Evolutionary conservation across 1,140 invertebrate species (phyloP), one percentile per base, ranked within the genome.

Genomic region (Meloidogyne floridensis): DNA sequence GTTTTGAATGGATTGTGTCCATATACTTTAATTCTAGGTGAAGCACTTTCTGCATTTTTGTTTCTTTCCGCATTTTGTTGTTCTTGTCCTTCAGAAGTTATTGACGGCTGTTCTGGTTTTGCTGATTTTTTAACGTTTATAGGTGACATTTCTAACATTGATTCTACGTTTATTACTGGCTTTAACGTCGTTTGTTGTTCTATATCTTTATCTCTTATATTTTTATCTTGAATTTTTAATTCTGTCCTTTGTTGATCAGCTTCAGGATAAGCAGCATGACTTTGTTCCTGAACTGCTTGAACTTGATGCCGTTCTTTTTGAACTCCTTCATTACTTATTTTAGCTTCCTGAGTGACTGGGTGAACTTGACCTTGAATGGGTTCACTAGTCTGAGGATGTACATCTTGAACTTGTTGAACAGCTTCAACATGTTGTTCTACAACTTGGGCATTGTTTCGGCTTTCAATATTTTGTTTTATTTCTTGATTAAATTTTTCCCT

Each of bases 391-490:
- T 10, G n/a, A 77, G 18, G 65, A n/a, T 78, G 76, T 0, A 42
- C 77, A 70, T 15, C 47, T 71, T 70, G 47, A 47, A 47, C 9
- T 71, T 71, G 72, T 59, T 71, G 77, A 18, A 78, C n/a, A 32
- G 59, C 18, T 11, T 32, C 9, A 78, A 78, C 18, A 71, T 78
- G 18, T 71, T 78, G 54, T 11, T 54, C 10, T 42, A 77, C 75
- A 20, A 11, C 43, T 42, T 69, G 56, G 56, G 43, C 11, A 6
- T 77, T 32, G 32, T 32, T 56, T 54, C 56, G 32, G 2, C 7
- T n/a, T 42, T 69, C 75, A 56, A 56, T 9, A 9, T 47, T 53
- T 47, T 75, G n/a, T 32, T 20, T 47, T 74, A 53, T 47, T 32
- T 54, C 9, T 54, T 47, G 47, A 0, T 47, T 42, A 73, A n/a